These are phyloP conservation scores for Calephelis perditalis DNA, from an alignment of 2,888 invertebrate genomes.

Conservation along the genomic window DNA sequence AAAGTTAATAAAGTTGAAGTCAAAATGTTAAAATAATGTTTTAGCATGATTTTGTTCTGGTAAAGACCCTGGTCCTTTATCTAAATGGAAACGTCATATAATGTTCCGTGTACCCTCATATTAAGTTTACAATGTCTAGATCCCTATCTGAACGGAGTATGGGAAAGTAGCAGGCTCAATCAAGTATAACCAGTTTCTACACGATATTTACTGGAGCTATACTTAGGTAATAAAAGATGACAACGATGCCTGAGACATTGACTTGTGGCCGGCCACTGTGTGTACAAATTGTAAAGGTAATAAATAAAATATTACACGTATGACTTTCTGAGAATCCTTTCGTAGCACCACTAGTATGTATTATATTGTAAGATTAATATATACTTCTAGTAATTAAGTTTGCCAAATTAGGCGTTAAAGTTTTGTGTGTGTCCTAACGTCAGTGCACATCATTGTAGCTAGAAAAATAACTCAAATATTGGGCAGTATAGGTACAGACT, in stretches of 20 bases:
- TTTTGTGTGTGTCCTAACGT: too few relatives aligned
- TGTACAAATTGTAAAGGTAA: background rate
- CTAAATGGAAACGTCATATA: background rate
- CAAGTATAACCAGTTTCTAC: constrained; percentile 9
- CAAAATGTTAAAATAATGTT: too few relatives aligned
- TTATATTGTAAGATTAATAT: too few relatives aligned
- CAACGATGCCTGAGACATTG: background rate
- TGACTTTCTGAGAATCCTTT: too few relatives aligned
- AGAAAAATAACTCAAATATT: too few relatives aligned
- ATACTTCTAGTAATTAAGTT: too few relatives aligned
- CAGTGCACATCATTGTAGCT: too few relatives aligned
- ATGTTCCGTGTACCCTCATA: background rate
- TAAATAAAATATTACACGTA: background rate
- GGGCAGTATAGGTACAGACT: too few relatives aligned
- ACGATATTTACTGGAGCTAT: constrained; percentile 2
- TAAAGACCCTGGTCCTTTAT: background rate
- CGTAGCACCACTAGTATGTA: too few relatives aligned
- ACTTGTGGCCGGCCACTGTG: background rate
- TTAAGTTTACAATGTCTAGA: constrained; percentile 1
- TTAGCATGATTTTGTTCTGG: too few relatives aligned
- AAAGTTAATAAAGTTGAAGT: too few relatives aligned
- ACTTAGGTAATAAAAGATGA: constrained; percentile 6
- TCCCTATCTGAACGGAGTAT: background rate
- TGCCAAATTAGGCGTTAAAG: too few relatives aligned
- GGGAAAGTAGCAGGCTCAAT: constrained; percentile 1